Base-by-base conservation (phyloP, 2,113 vertebrate species). In the Perca schrenkii region DNA sequence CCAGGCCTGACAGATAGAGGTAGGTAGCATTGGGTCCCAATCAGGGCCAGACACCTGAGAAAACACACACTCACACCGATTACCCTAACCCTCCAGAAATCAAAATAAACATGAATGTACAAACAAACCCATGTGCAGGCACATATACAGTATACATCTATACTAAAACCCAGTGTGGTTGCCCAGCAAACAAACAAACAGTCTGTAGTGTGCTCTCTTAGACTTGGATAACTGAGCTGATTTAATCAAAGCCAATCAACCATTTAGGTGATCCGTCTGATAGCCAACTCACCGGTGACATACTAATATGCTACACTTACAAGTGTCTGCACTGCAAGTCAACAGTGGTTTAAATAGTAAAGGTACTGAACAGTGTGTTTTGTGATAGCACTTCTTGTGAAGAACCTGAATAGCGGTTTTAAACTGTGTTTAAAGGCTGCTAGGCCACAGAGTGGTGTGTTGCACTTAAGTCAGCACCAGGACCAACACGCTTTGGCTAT, bases 1-100 rank as follows among this genome's bases (percentile, higher is more conserved):
- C 85, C 90, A 94, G 90, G 88, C 74, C 72, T 83, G 77, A 91
- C 62, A 57, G 83, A 84, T 49, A 89, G 94, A 95, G 95, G 95
- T 95, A 96, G 94, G 82, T 92, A 90, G 81, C 67, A 92, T 58
- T 61, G 4, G 64, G 86, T 86, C 91, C 63, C 61, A 14, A 7
- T 62, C 69, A 82, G 78, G 85, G 82, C 81, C 77, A 89, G 75
- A 92, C 91, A 92, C 92, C 93, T 94, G 93, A 95, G 93, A 88
- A 93, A 93, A 91, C 84, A 46, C 84, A 61, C 83, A 82, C 40
- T 8, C 63, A 60, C 79, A 83, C 65, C 43, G 31, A 56, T 67
- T n/a, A 91, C 75, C 91, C 69, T 82, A 65, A 90, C 28, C 90
- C 84, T 88, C 73, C 86, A 92, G 84, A 89, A 91, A 88, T 58